Evolutionary conservation across 2,888 invertebrate genomes (phyloP), one percentile per base, ranked within the genome.

Genomic region (Nasonia oneida): DNA sequence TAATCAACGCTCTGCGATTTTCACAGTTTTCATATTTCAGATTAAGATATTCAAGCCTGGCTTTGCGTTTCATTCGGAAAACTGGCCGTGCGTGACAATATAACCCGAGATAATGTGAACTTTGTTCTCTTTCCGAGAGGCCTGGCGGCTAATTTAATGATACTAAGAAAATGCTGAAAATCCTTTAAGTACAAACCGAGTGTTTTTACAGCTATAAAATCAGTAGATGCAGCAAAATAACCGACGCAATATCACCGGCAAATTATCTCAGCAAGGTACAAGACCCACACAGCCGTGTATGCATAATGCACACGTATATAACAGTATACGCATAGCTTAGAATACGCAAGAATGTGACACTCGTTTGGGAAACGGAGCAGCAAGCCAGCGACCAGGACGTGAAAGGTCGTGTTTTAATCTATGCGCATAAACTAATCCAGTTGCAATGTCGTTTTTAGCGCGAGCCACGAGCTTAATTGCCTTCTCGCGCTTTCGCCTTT

Each of bases 381-480:
- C 70, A 23, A 12, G 53, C 37, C 37, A 37, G 37, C 37, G 37
- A 50, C 53, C 18, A 53, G 14, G 12, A 74, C 81, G 81, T 74
- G 81, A 81, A 81, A 82, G 75, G 75, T 76, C 67, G 75, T 75
- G 37, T 82, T 67, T 82, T 67, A 82, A 82, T 81, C 75, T 64
- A 76, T 82, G 76, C 82, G 67, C 76, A 67, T 82, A 82, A 82
- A 76, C 76, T 76, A 76, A 82, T 82, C 82, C 82, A 82, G 82
- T 70, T 67, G 82, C 82, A 82, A 70, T 82, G 82, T 82, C 82
- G 82, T 67, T 76, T 76, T 70, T 67, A 42, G 81, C 33, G 75
- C 2, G 23, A 57, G 47, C 18, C 37, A 2, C 0, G 50, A 37
- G 39, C 33, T 76, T 82, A 82, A 82, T 82, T 82, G 82, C 76